These are phyloP conservation scores for Amblyornis subalaris DNA, from an alignment of 2,113 vertebrate genomes.

Conservation along the genomic window DNA sequence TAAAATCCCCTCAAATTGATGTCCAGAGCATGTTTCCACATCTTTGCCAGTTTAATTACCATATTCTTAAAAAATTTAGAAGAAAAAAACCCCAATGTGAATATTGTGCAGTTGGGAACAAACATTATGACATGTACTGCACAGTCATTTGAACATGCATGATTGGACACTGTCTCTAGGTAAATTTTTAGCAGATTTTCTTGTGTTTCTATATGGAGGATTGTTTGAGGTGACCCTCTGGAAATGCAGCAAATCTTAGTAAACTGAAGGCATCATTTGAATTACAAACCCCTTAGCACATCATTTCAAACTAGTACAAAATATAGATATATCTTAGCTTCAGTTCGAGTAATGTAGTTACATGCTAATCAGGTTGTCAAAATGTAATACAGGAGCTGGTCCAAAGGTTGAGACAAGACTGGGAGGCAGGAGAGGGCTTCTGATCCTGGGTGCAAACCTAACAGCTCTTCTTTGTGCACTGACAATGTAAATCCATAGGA, in stretches of 20 bases:
- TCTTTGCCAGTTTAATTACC: not conserved
- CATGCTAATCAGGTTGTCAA: not conserved
- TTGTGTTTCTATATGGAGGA: not conserved
- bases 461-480: not conserved
- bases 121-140: too few relatives aligned
- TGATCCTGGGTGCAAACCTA: not conserved
- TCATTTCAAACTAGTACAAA: not conserved
- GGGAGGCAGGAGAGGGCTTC: not conserved
- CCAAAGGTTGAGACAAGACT: not conserved
- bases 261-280: not conserved
- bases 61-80: not conserved
- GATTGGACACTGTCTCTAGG: not conserved
- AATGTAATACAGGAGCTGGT: not conserved
- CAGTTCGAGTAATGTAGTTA: not conserved
- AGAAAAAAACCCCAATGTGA: not conserved
- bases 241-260: not conserved
- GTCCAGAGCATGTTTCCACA: not conserved
- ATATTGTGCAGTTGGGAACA: not conserved
- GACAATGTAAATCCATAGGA: not conserved
- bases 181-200: not conserved
- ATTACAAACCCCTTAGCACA: conserved; percentile 7
- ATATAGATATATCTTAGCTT: not conserved
- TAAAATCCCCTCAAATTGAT: not conserved
- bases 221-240: not conserved
- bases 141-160: not conserved